Evolutionary conservation across 2,888 invertebrate species (phyloP), one percentile per base, ranked within the genome.

Genomic region (Sepioteuthis lessoniana): DNA sequence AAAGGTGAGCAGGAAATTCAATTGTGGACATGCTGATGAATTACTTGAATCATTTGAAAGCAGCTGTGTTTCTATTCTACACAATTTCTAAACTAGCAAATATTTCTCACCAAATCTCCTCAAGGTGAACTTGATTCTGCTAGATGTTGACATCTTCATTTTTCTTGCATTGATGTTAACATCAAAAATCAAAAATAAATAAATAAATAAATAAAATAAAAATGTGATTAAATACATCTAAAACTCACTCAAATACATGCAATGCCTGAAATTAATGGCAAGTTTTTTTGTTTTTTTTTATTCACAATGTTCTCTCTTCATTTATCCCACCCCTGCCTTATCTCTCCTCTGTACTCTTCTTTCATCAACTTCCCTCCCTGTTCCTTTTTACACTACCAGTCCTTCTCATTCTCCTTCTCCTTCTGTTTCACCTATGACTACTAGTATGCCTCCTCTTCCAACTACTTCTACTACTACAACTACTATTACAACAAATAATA

Each of bases 101-200:
- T 76, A n/a, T 76, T 76, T 76, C 76, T n/a, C 76, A 35, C 76
- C 35, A 8, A 35, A 76, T n/a, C 35, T 76, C n/a, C 76, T n/a
- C n/a, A 35, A 76, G 76, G 76, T 76, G 76, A 35, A 76, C n/a
- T 76, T 76, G 76, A 76, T 16, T 76, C 76, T 76, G 0, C 35
- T n/a, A 76, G 76, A 76, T 76, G 76, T 76, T 76, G n/a, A 76
- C 76, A 76, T 76, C n/a, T 76, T 76, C 76, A 35, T 76, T 76
- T 76, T 76, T 76, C 7, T 35, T 76, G 76, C n/a, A 35, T 76
- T 76, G n/a, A 35, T 76, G 35, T 35, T n/a, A n/a, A 76, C 76
- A 76, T 76, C 1, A 76, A 76, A 76, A 76, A 76, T 76, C 10
- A 1, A 16, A 35, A 55, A 25, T n/a, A n/a, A n/a, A n/a, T n/a